Percentiles rank a stretch among this genome's conserved stretches.
Conservation (phyloP, 2,113 vertebrate species). For the Nicator chloris region DNA sequence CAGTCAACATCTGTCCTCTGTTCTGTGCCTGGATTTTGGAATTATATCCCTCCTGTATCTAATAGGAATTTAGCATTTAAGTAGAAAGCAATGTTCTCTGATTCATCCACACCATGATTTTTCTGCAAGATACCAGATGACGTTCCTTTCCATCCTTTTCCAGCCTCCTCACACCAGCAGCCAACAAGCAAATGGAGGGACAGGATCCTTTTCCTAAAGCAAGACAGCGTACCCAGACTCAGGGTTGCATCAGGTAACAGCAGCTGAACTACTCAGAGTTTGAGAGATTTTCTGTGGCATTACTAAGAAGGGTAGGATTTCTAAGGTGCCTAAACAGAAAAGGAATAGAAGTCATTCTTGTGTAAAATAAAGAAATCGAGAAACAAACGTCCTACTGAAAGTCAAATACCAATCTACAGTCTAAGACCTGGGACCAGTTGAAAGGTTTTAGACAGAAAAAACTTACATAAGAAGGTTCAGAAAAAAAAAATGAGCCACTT, state of each 20-base stretch:
- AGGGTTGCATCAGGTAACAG: neutral
- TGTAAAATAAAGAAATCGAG: neutral
- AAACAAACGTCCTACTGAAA: neutral
- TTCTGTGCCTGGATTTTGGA: neutral
- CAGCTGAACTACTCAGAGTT: neutral
- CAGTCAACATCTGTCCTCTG: neutral
- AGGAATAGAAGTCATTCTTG: neutral
- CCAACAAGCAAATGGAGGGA: neutral
- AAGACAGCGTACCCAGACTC: neutral
- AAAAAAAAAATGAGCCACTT: neutral
- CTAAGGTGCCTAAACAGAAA: neutral
- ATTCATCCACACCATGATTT: neutral
- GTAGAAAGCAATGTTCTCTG: neutral
- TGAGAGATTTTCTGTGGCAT: neutral
- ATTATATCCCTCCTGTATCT: neutral
- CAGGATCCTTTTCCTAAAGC: neutral
- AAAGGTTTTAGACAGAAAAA: neutral
- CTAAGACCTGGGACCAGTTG: neutral
- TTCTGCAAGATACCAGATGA: neutral
- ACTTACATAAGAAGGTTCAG: neutral
- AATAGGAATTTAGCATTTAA: neutral
- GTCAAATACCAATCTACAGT: neutral
- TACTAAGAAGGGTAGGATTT: neutral
- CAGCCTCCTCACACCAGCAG: neutral
- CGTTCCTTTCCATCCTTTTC: neutral